A percentile compares a stretch with the other conserved stretches of the same genome.
Evolutionary conservation across 2,113 vertebrate species (phyloP).

Genomic region (Cinclus cinclus): DNA sequence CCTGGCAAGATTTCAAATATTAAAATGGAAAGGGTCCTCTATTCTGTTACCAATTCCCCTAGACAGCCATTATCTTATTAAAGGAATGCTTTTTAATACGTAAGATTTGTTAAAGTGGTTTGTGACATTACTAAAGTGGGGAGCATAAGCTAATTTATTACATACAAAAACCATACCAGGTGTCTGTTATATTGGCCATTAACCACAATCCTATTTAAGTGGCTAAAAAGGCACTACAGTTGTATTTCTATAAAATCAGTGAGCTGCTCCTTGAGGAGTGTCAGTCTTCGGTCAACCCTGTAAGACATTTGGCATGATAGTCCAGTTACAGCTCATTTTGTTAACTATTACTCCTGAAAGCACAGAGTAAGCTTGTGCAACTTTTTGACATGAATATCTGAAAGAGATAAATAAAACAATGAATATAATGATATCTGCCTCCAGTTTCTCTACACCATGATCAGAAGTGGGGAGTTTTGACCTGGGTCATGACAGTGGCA

Average conservation of each 20-base stretch:
- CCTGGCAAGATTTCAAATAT: slow-evolving; percentile 21
- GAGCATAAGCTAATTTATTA: slow-evolving; percentile 10
- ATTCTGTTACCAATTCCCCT: neutral
- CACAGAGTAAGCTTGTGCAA: neutral
- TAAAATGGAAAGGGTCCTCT: slow-evolving; percentile 20
- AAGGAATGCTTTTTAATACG: slow-evolving; percentile 32
- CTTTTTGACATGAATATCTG: neutral
- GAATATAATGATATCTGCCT: neutral
- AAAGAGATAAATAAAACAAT: neutral
- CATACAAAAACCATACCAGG: neutral
- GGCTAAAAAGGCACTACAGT: neutral
- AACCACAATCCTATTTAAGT: slow-evolving; percentile 28
- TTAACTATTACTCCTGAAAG: neutral
- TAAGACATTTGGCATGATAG: neutral
- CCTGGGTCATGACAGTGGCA: neutral
- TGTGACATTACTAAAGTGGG: neutral
- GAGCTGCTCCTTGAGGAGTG: neutral
- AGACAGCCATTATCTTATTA: slow-evolving; percentile 45
- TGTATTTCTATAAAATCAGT: neutral
- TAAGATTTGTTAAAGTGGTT: slow-evolving; percentile 33
- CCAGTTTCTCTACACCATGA: neutral
- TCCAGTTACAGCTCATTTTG: neutral
- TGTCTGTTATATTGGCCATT: neutral
- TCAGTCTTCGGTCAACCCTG: neutral
- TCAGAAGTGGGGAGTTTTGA: neutral